Conservation (phyloP, 2,888 invertebrate species). For the Aplocera efformata region DNA sequence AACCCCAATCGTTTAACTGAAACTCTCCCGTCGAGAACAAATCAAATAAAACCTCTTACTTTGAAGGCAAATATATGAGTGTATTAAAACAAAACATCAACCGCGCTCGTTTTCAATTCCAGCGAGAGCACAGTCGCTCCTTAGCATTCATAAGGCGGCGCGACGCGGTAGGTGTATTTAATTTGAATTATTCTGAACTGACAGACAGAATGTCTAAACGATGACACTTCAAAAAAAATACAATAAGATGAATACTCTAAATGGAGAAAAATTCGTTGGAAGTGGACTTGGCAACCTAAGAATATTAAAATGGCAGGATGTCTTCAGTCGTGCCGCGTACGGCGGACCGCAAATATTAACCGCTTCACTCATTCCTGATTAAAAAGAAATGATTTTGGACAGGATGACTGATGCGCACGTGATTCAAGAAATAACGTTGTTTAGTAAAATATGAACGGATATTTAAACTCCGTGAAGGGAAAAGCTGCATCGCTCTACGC, state of each 20-base stretch:
- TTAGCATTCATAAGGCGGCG: slow-evolving; percentile 61
- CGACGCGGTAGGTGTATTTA: slow-evolving; percentile 72
- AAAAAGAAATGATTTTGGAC: slow-evolving; percentile 69
- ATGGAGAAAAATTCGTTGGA: slow-evolving; percentile 57
- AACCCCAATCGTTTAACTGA: slow-evolving; percentile 28
- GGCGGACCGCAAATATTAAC: slow-evolving; percentile 61
- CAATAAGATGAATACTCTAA: slow-evolving; percentile 55
- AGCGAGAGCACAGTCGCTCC: slow-evolving; percentile 51
- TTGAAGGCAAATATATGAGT: slow-evolving; percentile 66
- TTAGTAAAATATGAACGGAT: slow-evolving; percentile 70
- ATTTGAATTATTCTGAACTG: slow-evolving; percentile 72
- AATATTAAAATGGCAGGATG: slow-evolving; percentile 67
- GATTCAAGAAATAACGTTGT: slow-evolving; percentile 62
- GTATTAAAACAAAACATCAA: slow-evolving; percentile 72
- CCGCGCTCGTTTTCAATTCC: slow-evolving; percentile 68
- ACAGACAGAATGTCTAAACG: slow-evolving; percentile 71
- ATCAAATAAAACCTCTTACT: slow-evolving; percentile 68
- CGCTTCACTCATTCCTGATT: slow-evolving; percentile 65
- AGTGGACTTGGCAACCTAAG: slow-evolving; percentile 56
- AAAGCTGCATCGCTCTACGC: slow-evolving; percentile 52
- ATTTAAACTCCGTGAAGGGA: slow-evolving; percentile 74
- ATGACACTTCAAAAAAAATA: slow-evolving; percentile 51
- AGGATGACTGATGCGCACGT: slow-evolving; percentile 69
- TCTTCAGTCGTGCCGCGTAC: slow-evolving; percentile 52
- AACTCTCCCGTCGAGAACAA: slow-evolving; percentile 36